Base-by-base conservation (phyloP, 2,888 invertebrate genomes). In the Zaprionus obscuricornis region DNA sequence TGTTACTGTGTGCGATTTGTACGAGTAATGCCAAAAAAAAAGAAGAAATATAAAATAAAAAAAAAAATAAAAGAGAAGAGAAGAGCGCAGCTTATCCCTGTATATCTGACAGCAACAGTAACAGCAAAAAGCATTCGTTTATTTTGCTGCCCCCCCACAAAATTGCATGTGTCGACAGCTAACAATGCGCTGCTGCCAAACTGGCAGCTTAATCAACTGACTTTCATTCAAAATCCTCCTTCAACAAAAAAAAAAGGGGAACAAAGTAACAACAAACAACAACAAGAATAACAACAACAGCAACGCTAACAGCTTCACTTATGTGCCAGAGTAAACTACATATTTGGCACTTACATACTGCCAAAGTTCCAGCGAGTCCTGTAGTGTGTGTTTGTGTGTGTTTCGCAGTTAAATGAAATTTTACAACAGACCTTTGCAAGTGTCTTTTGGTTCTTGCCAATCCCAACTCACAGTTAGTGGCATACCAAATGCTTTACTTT, bases 401-500 rank as follows among this genome's bases (percentile, higher is more conserved):
- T 13, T 24, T 42, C 8, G 52, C 54, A 34, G 26, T 46, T 24
- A 29, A 39, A 37, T 43, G 31, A 39, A 14, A 31, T 47, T 68
- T 73, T 71, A 51, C 27, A 59, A 68, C 68, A 60, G 74, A 78
- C 54, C 55, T 71, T 55, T 54, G 27, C 33, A 20, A 43, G 29
- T 26, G 17, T 8, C 14, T 31, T 27, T 17, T 8, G 36, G 42
- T 54, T 47, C 42, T 40, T 40, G 36, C n/a, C n/a, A 31, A 33
- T 54, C 40, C n/a, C 13, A 39, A 36, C 39, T n/a, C n/a, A n/a
- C n/a, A n/a, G n/a, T n/a, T n/a, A n/a, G n/a, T n/a, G n/a, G n/a
- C n/a, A n/a, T n/a, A n/a, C n/a, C n/a, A n/a, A n/a, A n/a, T 43
- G 39, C 3, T 47, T 24, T 24, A 45, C 17, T 46, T 34, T 16